A percentile compares a stretch with the other conserved stretches of the same genome.
phyloP scores from a whole-genome alignment of 2,888 invertebrate genomes.

The Steinernema scapterisci region DNA sequence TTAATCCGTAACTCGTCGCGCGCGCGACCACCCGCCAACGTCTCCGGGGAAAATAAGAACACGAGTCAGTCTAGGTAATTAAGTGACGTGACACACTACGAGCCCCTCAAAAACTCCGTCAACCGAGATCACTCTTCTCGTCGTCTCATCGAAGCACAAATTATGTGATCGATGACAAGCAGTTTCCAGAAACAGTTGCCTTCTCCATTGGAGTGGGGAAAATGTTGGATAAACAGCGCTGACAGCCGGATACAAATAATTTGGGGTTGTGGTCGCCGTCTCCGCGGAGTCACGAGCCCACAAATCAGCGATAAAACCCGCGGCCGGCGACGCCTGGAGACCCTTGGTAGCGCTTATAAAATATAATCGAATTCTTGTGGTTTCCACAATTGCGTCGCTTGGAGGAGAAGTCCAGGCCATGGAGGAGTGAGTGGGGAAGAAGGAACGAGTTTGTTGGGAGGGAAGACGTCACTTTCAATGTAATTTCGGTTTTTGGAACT shows the following conservation, averaged over 20 bases:
- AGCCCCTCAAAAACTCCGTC: not conserved
- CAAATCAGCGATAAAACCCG: constrained; percentile 5
- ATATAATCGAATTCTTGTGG: constrained; percentile 4
- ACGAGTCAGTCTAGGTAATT: not conserved
- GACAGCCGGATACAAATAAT: constrained; percentile 20
- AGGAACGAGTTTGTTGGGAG: no score
- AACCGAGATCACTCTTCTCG: no score
- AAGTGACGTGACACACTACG: not conserved
- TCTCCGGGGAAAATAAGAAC: not conserved
- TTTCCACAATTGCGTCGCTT: constrained; percentile 4
- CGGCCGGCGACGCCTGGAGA: not conserved
- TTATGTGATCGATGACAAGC: no score
- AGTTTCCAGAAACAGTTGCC: no score
- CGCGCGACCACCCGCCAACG: not conserved
- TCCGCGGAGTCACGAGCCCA: not conserved
- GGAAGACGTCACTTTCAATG: not conserved
- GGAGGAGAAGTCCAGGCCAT: not conserved
- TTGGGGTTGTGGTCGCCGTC: not conserved
- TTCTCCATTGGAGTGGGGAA: not conserved
- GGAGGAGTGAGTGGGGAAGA: no score
- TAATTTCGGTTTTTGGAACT: constrained; percentile 11
- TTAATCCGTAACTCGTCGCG: not conserved
- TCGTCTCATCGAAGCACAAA: no score
- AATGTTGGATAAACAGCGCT: not conserved
- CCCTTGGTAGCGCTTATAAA: not conserved